phyloP scores from a whole-genome alignment of 2,797 vertebrate genomes.

The Lithobates pipiens region DNA sequence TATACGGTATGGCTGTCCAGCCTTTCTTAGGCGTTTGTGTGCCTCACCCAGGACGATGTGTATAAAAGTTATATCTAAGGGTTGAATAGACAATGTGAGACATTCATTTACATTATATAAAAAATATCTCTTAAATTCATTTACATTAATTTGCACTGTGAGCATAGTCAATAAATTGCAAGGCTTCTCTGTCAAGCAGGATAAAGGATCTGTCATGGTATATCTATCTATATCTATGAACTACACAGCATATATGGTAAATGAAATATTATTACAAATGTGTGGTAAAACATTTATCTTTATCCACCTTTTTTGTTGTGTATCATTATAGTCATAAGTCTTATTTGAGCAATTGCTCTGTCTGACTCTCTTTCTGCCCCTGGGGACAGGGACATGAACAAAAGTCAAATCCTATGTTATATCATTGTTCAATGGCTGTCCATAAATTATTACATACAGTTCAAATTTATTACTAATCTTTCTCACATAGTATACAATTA shows the following conservation, averaged over 20 bases:
- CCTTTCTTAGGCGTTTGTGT: constrained; percentile 66
- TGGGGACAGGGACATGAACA: constrained; percentile 30
- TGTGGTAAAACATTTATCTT: constrained; percentile 46
- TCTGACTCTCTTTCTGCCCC: constrained; percentile 17
- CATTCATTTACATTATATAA: constrained; percentile 79
- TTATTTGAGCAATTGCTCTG: constrained; percentile 42
- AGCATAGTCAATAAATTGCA: constrained; percentile 66
- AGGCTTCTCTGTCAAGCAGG: constrained; percentile 20
- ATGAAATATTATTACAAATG: constrained; percentile 47
- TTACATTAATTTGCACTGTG: constrained; percentile 74
- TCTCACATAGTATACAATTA: constrained; percentile 8
- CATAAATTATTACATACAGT: constrained; percentile 23
- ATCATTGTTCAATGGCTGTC: constrained; percentile 33
- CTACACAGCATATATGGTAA: constrained; percentile 16
- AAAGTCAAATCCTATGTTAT: constrained; percentile 28
- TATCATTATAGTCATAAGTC: constrained; percentile 42
- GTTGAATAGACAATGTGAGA: constrained; percentile 67
- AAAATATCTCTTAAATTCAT: no score
- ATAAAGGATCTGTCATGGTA: constrained; percentile 4
- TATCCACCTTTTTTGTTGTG: constrained; percentile 41
- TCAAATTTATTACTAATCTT: constrained; percentile 7
- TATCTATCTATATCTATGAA: neutral
- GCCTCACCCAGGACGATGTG: constrained; percentile 70
- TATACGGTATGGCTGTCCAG: constrained; percentile 79
- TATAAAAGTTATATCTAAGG: constrained; percentile 74